phyloP scores from a whole-genome alignment of 1,140 invertebrate genomes.

The Centruroides sculpturatus region DNA sequence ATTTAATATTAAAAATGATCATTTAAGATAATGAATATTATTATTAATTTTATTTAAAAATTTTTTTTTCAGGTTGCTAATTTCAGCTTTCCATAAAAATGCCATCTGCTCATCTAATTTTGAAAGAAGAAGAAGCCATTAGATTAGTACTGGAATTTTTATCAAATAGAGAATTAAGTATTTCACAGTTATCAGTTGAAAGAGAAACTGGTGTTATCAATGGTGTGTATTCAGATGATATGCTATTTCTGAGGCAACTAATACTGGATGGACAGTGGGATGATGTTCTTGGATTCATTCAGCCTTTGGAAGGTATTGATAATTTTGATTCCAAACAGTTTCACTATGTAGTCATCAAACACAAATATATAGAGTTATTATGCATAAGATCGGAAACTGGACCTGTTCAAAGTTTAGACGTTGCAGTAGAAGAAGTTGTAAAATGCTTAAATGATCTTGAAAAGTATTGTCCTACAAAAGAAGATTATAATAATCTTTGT shows the following conservation, averaged over 20 bases:
- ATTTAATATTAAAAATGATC: no score
- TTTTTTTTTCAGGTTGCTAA: no score
- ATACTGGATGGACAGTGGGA: constrained; percentile 98
- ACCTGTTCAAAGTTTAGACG: constrained; percentile 56
- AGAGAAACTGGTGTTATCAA: constrained; percentile 92
- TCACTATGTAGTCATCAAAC: constrained; percentile 65
- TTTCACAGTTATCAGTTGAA: constrained; percentile 81
- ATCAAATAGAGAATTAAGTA: constrained; percentile 72
- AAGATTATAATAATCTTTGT: constrained; percentile 87
- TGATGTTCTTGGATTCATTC: constrained; percentile 88
- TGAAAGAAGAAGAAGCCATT: constrained; percentile 82
- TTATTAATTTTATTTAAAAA: no score
- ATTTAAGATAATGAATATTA: no score
- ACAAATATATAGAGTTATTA: constrained; percentile 86
- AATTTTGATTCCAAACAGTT: constrained; percentile 57
- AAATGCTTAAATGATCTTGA: constrained; percentile 74
- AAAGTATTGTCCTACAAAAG: constrained; percentile 71
- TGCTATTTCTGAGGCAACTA: constrained; percentile 70
- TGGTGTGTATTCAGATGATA: constrained; percentile 72
- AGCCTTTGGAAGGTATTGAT: constrained; percentile 72
- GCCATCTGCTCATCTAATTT: constrained; percentile 46
- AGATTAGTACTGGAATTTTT: constrained; percentile 83
- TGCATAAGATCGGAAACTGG: constrained; percentile 75
- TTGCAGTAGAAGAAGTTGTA: constrained; percentile 86
- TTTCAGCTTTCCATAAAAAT: background rate